A percentile compares a stretch with the other conserved stretches of the same genome.
Evolutionary conservation across 53 echinoderm and acorn worm species (phyloP).

Genomic region (Stichopus horrens): DNA sequence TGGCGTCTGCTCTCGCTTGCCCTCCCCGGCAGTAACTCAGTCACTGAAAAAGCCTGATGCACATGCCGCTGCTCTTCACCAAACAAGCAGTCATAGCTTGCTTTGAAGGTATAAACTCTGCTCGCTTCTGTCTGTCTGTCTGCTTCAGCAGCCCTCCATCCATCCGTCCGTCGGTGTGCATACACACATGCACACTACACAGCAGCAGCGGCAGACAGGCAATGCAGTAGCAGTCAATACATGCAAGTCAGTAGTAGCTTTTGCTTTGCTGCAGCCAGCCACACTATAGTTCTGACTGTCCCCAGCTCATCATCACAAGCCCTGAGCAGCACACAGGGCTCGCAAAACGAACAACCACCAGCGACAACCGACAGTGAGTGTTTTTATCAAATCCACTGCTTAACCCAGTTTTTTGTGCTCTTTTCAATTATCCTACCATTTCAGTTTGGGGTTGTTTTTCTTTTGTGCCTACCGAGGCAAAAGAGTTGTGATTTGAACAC

Average conservation of each 20-base stretch:
- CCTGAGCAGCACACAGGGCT: slow-evolving; percentile 37
- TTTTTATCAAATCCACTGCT: slow-evolving; percentile 11
- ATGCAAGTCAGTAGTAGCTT: too few relatives aligned
- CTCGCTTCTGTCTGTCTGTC: slow-evolving; percentile 5
- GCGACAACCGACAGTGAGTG: slow-evolving; percentile 14
- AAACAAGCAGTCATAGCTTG: slow-evolving; percentile 20
- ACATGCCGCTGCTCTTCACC: slow-evolving; percentile 14
- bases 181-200: not conserved
- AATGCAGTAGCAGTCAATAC: not conserved
- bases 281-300: slow-evolving; percentile 29
- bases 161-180: not conserved
- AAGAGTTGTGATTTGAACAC: slow-evolving; percentile 9
- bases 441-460: not conserved
- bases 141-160: not conserved
- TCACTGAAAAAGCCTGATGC: not conserved
- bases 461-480: not conserved
- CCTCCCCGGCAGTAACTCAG: not conserved
- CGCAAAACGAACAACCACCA: slow-evolving; percentile 11
- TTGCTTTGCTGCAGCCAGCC: not conserved
- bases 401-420: slow-evolving; percentile 19
- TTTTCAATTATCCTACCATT: not conserved
- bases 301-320: slow-evolving; percentile 16
- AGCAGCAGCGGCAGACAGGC: not conserved
- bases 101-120: not conserved
- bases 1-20: not conserved